A percentile compares a stretch with the other conserved stretches of the same genome.
Evolutionary conservation across 2,888 invertebrate species (phyloP).

Genomic region (Apamea epomidion): DNA sequence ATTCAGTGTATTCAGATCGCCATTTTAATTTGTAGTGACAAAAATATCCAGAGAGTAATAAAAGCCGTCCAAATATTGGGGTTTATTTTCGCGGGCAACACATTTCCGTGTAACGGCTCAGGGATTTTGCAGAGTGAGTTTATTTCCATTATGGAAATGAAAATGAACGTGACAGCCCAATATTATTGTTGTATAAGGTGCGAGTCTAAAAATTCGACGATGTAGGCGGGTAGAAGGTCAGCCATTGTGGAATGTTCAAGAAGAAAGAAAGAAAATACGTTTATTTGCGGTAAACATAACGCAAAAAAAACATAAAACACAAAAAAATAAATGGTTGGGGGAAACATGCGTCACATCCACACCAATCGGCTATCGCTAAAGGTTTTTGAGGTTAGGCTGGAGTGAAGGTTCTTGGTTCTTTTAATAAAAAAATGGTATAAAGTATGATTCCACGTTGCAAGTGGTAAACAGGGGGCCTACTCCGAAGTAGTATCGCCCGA

Average conservation of each 20-base stretch:
- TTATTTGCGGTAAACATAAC: too few relatives aligned
- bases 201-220: constrained; percentile 11
- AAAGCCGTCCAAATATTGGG: constrained; percentile 44
- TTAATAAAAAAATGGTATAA: too few relatives aligned
- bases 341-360: too few relatives aligned
- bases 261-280: background rate
- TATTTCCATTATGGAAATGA: constrained; percentile 55
- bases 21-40: background rate
- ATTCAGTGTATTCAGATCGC: background rate
- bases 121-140: constrained; percentile 40
- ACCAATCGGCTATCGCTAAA: too few relatives aligned
- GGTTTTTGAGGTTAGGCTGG: background rate
- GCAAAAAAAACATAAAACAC: too few relatives aligned
- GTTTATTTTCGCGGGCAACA: constrained; percentile 34
- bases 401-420: background rate
- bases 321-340: too few relatives aligned
- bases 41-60: background rate
- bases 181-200: constrained; percentile 38
- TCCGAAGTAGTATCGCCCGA: too few relatives aligned
- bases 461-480: too few relatives aligned
- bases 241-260: constrained; percentile 8
- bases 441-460: too few relatives aligned
- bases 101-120: constrained; percentile 41
- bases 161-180: constrained; percentile 56
- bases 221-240: background rate